Percentiles rank a stretch among this genome's conserved stretches.
Evolutionary conservation across 2,888 invertebrate species (phyloP).

Genomic region (Gymnoscelis rufifasciata): DNA sequence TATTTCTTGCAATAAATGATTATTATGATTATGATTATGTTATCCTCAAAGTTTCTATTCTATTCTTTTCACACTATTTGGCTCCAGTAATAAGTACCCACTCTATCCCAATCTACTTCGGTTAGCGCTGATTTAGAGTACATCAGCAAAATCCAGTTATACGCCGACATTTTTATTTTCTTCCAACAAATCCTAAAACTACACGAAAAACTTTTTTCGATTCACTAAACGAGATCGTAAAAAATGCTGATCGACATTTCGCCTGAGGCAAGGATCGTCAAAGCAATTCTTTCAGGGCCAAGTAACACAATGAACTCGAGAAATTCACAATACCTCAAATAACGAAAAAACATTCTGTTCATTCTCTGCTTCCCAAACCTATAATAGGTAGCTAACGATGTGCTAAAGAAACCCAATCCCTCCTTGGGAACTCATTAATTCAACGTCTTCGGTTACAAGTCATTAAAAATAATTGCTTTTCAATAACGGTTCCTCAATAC

Average conservation of each 20-base stretch:
- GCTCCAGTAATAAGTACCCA: no score
- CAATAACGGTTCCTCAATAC: slow-evolving; percentile 17
- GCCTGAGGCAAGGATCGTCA: not conserved
- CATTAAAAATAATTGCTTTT: slow-evolving; percentile 58
- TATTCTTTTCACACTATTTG: no score
- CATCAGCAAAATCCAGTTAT: no score
- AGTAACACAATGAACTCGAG: not conserved
- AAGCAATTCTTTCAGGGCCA: not conserved
- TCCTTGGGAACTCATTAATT: slow-evolving; percentile 19
- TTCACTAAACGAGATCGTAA: not conserved
- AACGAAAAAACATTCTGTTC: not conserved
- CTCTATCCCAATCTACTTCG: no score
- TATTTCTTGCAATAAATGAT: no score
- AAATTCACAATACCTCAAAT: not conserved
- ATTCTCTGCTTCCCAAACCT: not conserved
- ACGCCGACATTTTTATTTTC: no score
- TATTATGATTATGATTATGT: no score
- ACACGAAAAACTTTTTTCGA: not conserved
- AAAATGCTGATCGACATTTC: slow-evolving; percentile 1
- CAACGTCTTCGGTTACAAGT: slow-evolving; percentile 36
- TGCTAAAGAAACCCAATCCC: slow-evolving; percentile 18
- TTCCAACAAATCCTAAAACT: no score
- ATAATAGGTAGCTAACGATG: slow-evolving; percentile 15
- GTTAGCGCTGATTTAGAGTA: no score
- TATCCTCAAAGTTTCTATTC: no score